Evolutionary conservation across 2,888 invertebrate genomes (phyloP).

Genomic region (Auanema freiburgensis): DNA sequence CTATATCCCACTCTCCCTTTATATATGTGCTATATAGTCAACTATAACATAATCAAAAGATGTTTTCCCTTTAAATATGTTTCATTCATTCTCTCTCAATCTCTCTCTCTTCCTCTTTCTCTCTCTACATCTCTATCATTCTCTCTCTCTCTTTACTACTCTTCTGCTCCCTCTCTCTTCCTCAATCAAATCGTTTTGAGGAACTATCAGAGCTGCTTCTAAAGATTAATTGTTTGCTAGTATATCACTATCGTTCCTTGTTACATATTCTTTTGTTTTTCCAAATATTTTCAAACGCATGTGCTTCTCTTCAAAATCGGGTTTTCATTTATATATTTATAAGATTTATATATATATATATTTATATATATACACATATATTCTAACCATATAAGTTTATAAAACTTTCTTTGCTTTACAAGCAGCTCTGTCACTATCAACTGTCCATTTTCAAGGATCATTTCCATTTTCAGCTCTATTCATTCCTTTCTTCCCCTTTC

Average conservation of each 20-base stretch:
- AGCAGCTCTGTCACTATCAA: conserved; percentile 1
- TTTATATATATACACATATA: neutral
- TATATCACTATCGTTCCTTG: neutral
- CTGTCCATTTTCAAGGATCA: too few species aligned
- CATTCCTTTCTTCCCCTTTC: too few species aligned
- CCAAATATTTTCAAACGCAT: too few species aligned
- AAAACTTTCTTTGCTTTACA: neutral
- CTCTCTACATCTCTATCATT: conserved; percentile 8
- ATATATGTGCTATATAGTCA: neutral
- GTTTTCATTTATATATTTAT: too few species aligned
- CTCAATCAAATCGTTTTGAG: neutral
- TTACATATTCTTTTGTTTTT: neutral
- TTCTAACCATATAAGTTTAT: neutral
- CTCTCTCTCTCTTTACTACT: conserved; percentile 11
- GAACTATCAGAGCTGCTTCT: neutral
- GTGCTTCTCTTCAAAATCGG: too few species aligned
- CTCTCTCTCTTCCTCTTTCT: too few species aligned
- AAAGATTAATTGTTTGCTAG: neutral
- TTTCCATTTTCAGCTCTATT: too few species aligned
- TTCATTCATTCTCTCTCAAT: conserved; percentile 3
- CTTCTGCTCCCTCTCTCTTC: conserved; percentile 8
- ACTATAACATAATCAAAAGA: neutral
- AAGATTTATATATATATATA: too few species aligned
- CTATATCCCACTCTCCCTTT: too few species aligned
- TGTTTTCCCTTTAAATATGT: neutral